Conservation (phyloP, 1,140 invertebrate species). For the Holcopasites calliopsidis region DNA sequence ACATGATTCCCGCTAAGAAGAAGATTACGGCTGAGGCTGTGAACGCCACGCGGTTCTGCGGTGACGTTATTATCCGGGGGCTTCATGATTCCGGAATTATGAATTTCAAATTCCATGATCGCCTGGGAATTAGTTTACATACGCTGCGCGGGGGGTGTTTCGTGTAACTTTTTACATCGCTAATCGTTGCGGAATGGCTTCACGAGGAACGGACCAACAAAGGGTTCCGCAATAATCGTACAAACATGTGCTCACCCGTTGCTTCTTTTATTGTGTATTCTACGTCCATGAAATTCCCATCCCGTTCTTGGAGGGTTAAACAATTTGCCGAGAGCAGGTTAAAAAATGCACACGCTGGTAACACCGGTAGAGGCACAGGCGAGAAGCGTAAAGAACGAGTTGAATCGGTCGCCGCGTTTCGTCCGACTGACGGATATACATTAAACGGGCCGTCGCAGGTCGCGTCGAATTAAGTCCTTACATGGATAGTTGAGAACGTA, state of each 20-base stretch:
- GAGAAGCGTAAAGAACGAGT: neutral
- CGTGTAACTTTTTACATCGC: too few species aligned
- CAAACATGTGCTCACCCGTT: too few species aligned
- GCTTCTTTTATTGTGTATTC: too few species aligned
- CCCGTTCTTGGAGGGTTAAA: too few species aligned
- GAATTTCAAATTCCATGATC: neutral
- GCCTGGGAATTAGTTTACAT: neutral
- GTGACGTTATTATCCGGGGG: neutral
- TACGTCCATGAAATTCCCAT: too few species aligned
- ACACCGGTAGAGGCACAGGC: too few species aligned
- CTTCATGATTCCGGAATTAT: neutral
- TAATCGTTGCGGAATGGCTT: too few species aligned
- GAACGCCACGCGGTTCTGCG: neutral
- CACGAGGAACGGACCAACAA: too few species aligned
- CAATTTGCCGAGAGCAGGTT: too few species aligned
- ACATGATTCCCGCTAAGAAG: slow-evolving; percentile 21
- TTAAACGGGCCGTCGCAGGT: slow-evolving; percentile 8
- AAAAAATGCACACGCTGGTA: too few species aligned
- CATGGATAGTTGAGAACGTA: slow-evolving; percentile 44
- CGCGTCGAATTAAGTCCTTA: slow-evolving; percentile 48
- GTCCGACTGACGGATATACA: slow-evolving; percentile 33
- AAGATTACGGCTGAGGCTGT: slow-evolving; percentile 7
- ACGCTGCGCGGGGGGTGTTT: too few species aligned
- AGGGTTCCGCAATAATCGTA: too few species aligned
- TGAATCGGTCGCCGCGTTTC: neutral